Evolutionary conservation across 2,797 vertebrate genomes (phyloP).

Genomic region (Florisuga fusca): DNA sequence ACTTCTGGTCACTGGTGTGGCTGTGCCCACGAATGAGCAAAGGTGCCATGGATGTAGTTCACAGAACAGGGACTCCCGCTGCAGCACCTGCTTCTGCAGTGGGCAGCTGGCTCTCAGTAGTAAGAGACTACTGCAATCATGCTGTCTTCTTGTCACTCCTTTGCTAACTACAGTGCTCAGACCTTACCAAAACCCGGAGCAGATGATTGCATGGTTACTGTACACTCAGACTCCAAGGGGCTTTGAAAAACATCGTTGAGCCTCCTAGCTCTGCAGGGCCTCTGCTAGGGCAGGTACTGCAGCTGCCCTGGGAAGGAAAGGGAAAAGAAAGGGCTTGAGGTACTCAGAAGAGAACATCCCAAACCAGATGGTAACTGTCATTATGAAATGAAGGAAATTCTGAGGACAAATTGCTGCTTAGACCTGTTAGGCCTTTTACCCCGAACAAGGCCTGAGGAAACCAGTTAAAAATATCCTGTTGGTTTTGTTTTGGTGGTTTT

Average conservation of each 20-base stretch:
- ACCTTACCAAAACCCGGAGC: neutral
- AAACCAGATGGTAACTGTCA: neutral
- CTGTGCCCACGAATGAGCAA: accelerated
- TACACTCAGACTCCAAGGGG: accelerated
- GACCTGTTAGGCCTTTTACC: accelerated
- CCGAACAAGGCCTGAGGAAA: neutral
- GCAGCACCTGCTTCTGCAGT: neutral
- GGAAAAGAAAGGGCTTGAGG: neutral
- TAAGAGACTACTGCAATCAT: neutral
- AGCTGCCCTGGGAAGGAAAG: neutral
- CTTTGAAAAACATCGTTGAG: neutral
- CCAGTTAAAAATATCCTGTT: neutral
- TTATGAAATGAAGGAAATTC: neutral
- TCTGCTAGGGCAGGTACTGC: neutral
- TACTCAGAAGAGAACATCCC: neutral
- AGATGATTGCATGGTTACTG: neutral
- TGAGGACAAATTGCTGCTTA: neutral
- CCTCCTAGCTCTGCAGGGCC: neutral
- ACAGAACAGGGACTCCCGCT: neutral
- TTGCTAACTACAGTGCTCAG: neutral
- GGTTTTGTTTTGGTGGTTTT: no score
- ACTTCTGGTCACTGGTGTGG: neutral
- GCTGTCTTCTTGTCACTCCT: neutral
- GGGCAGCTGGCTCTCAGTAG: neutral
- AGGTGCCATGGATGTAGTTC: accelerated